Evolutionary conservation across 1,140 invertebrate species (phyloP), one percentile per base, ranked within the genome.

Genomic region (Bombus impatiens): DNA sequence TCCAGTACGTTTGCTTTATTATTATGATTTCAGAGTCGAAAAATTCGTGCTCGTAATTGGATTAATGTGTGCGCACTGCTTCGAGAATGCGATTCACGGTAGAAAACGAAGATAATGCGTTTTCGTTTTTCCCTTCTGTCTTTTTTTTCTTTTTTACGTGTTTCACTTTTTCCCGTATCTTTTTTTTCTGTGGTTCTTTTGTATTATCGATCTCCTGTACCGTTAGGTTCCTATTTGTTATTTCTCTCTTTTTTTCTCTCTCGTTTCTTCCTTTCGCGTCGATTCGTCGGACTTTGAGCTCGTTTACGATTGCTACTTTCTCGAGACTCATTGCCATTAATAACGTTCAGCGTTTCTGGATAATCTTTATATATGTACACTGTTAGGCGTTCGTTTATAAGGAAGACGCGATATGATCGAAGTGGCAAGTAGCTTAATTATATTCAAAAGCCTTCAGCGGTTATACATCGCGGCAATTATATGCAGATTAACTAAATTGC

Each of bases 401-500:
- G 67, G 67, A 84, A 59, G 53, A 84, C 18, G 75, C 75, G 74
- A 84, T 84, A 70, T 22, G n/a, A 72, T 79, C 68, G 67, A 84
- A 79, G 68, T 72, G 77, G 76, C 77, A 79, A 78, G 76, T 79
- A 79, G 76, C 77, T 84, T 57, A 78, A 84, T 79, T 84, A 79
- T 79, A 84, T 84, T 84, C 83, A 62, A 84, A 79, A 79, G 47
- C 76, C 83, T 59, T 57, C 57, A n/a, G 40, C 65, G 75, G 44
- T 47, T 67, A 84, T 84, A 65, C 68, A 84, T 84, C 77, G 77
- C 40, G 67, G 83, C 83, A 84, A 84, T 82, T 86, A 86, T 86
- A 86, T 86, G 84, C 78, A 86, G 84, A 86, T 86, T 86, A 86
- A 86, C 78, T 82, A 82, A 86, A 86, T 86, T 86, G 71, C 79